Conservation (phyloP, 2,888 invertebrate genomes). For the Ophraella communa region DNA sequence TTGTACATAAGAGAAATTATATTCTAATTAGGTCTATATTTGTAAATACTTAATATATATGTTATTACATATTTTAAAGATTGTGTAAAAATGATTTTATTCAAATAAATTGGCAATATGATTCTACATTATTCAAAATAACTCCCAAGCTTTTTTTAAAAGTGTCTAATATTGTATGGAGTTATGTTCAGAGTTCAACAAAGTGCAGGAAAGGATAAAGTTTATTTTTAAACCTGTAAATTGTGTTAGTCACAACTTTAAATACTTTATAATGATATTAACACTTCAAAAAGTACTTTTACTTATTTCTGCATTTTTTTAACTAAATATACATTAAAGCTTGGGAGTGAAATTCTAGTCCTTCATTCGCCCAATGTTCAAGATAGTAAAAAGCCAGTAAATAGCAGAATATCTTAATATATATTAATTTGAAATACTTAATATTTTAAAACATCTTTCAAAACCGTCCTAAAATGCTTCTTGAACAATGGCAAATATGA, state of each 20-base stretch:
- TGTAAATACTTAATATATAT: constrained; percentile 52
- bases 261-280: too few relatives aligned
- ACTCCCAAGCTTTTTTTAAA: constrained; percentile 46
- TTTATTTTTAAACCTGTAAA: too few relatives aligned
- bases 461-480: constrained; percentile 57
- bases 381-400: constrained; percentile 58
- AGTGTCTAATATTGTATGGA: background rate
- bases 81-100: constrained; percentile 55
- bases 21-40: constrained; percentile 56
- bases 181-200: background rate
- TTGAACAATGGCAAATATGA: constrained; percentile 50
- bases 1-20: constrained; percentile 58
- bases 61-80: constrained; percentile 55
- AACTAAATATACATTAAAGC: background rate
- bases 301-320: background rate
- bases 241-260: too few relatives aligned
- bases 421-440: constrained; percentile 30
- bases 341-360: constrained; percentile 58
- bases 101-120: constrained; percentile 55
- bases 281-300: background rate
- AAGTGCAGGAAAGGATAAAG: background rate
- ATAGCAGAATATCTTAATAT: constrained; percentile 46
- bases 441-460: constrained; percentile 50
- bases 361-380: constrained; percentile 53
- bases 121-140: constrained; percentile 49